Evolutionary conservation across 2,888 invertebrate genomes (phyloP), one percentile per base, ranked within the genome.

Genomic region (Nematopogon swammerdamellus): DNA sequence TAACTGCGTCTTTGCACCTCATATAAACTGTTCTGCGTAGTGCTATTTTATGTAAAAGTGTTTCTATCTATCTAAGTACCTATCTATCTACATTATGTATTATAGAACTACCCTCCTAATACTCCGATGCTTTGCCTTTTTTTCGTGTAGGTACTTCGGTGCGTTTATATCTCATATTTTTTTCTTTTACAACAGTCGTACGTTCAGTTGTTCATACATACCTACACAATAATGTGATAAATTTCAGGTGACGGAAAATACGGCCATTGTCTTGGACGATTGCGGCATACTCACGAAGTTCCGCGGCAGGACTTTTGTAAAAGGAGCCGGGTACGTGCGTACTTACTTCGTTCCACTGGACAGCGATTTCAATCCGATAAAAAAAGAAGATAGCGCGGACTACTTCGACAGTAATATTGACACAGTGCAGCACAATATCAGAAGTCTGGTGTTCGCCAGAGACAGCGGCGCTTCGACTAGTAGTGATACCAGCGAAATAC

Each of bases 311-410:
- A 89, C 87, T 0, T 82, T 74, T 57, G 89, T 91, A 0, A 92
- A 91, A 70, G 91, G 91, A 0, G 84, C 83, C 51, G 81, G 82
- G 18, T 75, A 81, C 55, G 83, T 89, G 17, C 85, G 85, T 55
- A 91, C 91, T 3, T 91, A 88, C 63, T 88, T 86, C 59, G 85
- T 91, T 8, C 83, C 83, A 14, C 70, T 89, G 14, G 85, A 88
- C 60, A 82, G 85, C 36, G 67, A 83, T 50, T 81, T 81, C 55
- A 76, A 80, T 56, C 67, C 84, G 48, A 70, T 82, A 49, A 72
- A 67, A 55, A 77, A 71, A 53, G 63, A 72, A 44, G 59, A 67
- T 18, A 64, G 69, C 51, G 57, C 58, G 49, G 59, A 66, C 45
- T 73, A 63, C 51, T 72, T 36, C n/a, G 36, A 36, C 8, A 36